Percentiles rank a stretch among this genome's conserved stretches.
Evolutionary conservation across 2,888 invertebrate genomes (phyloP).

Genomic region (Lepidonotus clava): DNA sequence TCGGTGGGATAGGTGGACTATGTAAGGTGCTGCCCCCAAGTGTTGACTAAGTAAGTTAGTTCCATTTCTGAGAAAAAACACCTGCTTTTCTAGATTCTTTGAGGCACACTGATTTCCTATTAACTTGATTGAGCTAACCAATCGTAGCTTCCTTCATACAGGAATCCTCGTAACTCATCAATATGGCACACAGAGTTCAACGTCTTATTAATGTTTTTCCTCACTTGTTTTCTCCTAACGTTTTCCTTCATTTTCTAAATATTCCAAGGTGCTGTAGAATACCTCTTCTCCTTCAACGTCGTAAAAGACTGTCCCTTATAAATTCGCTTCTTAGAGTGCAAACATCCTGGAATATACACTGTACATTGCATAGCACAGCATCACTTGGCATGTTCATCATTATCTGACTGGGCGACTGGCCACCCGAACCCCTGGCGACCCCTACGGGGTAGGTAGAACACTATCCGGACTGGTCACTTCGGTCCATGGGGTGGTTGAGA

Average conservation of each 20-base stretch:
- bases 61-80: too few relatives aligned
- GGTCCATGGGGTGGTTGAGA: neutral
- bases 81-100: too few relatives aligned
- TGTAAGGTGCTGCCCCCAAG: too few relatives aligned
- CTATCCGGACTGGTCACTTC: neutral
- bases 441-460: neutral
- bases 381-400: constrained; percentile 37
- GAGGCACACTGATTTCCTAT: neutral
- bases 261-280: neutral
- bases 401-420: neutral
- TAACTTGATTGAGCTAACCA: neutral
- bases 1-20: too few relatives aligned
- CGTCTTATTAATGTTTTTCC: neutral
- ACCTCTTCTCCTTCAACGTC: neutral
- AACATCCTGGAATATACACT: neutral
- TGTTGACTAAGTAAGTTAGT: too few relatives aligned
- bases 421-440: neutral
- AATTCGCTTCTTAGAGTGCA: too few relatives aligned
- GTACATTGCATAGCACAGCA: constrained; percentile 45
- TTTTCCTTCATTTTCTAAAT: neutral
- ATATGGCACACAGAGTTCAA: neutral
- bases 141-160: neutral
- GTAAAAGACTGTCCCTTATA: too few relatives aligned
- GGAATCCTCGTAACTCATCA: neutral
- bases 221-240: neutral